Evolutionary conservation across 92 coral and sea anemone species (phyloP).

Genomic region (Palythoa caribaeorum): DNA sequence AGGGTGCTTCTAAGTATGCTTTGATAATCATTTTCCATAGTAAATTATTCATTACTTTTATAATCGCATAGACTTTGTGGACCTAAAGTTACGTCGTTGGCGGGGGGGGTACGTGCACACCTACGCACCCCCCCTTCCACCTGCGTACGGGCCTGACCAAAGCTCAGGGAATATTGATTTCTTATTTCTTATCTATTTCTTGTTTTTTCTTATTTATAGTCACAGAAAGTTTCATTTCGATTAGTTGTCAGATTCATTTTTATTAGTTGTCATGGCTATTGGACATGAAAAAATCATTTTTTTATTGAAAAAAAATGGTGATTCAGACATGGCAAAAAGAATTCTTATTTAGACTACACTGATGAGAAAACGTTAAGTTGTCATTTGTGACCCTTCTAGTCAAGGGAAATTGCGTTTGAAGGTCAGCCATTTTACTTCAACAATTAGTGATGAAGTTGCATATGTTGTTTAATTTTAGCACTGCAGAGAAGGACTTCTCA

Average conservation of each 20-base stretch:
- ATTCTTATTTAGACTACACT: conserved; percentile 1
- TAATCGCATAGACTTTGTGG: no score
- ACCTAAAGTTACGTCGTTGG: no score
- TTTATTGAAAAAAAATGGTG: neutral
- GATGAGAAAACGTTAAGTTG: neutral
- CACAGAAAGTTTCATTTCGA: neutral
- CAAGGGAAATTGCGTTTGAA: neutral
- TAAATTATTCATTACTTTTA: no score
- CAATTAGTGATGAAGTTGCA: conserved; percentile 14
- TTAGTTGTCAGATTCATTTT: neutral
- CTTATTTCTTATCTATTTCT: neutral
- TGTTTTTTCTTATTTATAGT: neutral
- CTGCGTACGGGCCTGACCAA: neutral
- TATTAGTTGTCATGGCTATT: neutral
- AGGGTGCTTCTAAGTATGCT: no score
- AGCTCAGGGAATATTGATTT: neutral
- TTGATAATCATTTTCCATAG: no score
- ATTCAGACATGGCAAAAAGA: neutral
- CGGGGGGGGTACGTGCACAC: no score
- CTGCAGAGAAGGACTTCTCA: conserved; percentile 13
- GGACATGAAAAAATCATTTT: conserved; percentile 3
- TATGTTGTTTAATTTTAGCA: conserved; percentile 22
- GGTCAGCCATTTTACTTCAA: conserved; percentile 4
- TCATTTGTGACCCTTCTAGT: conserved; percentile 5
- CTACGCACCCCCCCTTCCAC: no score